phyloP scores from a whole-genome alignment of 53 echinoderm and acorn worm species.

The Arbacia lixula region DNA sequence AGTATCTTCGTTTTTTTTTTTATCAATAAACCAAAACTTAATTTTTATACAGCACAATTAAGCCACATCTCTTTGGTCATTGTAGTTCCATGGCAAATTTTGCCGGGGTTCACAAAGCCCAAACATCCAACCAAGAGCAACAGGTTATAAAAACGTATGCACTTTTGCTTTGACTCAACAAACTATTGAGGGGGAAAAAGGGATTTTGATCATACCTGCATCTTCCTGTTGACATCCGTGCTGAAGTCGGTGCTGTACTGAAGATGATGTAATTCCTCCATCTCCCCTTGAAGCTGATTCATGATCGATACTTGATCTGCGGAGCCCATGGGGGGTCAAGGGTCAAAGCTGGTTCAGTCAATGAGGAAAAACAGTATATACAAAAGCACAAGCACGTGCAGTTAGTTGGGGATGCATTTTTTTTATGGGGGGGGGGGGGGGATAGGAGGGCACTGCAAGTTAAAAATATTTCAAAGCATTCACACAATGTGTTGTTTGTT shows the following conservation, averaged over 20 bases:
- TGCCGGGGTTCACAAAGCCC: too few species aligned
- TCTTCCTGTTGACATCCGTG: conserved; percentile 92
- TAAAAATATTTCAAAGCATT: too few species aligned
- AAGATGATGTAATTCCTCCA: conserved; percentile 78
- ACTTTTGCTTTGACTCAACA: too few species aligned
- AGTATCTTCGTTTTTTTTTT: too few species aligned
- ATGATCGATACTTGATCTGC: conserved; percentile 39
- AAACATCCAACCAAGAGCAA: too few species aligned
- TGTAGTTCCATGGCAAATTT: too few species aligned
- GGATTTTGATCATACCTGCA: conserved; percentile 66
- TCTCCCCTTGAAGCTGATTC: conserved; percentile 80
- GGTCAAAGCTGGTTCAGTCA: neutral
- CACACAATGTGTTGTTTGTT: too few species aligned
- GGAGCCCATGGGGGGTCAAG: conserved; percentile 66
- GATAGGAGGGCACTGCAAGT: neutral
- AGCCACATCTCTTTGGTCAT: too few species aligned
- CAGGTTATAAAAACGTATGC: too few species aligned
- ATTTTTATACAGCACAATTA: too few species aligned
- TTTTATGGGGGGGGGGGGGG: neutral
- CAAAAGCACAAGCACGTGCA: neutral
- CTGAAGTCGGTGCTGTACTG: conserved; percentile 90
- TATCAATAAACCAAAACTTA: too few species aligned
- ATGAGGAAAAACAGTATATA: neutral
- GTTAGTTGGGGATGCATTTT: neutral
- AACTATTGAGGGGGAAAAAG: neutral